Evolutionary conservation across 1,140 invertebrate genomes (phyloP).

Genomic region (Bathynomus jamesi): DNA sequence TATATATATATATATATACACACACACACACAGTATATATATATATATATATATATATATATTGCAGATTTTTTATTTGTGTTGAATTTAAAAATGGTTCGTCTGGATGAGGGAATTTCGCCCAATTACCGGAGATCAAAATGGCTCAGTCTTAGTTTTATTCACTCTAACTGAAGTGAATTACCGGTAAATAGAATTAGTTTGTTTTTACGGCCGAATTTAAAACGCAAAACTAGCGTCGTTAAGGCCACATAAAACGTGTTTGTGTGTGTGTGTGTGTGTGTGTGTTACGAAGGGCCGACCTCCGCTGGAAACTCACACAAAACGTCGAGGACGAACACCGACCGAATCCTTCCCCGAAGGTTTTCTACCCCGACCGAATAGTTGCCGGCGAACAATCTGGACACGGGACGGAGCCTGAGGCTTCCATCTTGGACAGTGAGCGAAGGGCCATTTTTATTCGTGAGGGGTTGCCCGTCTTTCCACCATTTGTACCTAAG

Average conservation of each 20-base stretch:
- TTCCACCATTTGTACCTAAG: not conserved
- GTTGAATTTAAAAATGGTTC: too few relatives aligned
- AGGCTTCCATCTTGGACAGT: not conserved
- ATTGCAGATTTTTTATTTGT: too few relatives aligned
- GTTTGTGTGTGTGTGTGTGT: not conserved
- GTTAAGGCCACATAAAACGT: not conserved
- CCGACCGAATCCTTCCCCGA: not conserved
- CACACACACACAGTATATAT: too few relatives aligned
- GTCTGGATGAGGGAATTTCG: too few relatives aligned
- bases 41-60: conserved; percentile 11
- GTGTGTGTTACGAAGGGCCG: not conserved
- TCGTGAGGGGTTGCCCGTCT: not conserved
- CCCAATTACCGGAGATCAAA: too few relatives aligned
- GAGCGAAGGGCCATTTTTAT: not conserved
- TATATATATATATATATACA: too few relatives aligned
- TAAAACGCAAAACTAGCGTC: too few relatives aligned
- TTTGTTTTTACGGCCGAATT: too few relatives aligned
- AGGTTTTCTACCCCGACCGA: not conserved
- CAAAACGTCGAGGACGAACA: not conserved
- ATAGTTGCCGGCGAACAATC: not conserved
- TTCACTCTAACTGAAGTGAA: too few relatives aligned
- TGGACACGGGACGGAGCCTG: not conserved
- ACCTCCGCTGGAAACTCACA: not conserved
- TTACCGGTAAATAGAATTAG: too few relatives aligned
- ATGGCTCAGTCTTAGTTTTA: too few relatives aligned